Percentiles rank a stretch among this genome's conserved stretches.
Conservation (phyloP, 30 jellyfish, hydroid and myxozoan genomes). For the Hydractinia symbiolongicarpus region DNA sequence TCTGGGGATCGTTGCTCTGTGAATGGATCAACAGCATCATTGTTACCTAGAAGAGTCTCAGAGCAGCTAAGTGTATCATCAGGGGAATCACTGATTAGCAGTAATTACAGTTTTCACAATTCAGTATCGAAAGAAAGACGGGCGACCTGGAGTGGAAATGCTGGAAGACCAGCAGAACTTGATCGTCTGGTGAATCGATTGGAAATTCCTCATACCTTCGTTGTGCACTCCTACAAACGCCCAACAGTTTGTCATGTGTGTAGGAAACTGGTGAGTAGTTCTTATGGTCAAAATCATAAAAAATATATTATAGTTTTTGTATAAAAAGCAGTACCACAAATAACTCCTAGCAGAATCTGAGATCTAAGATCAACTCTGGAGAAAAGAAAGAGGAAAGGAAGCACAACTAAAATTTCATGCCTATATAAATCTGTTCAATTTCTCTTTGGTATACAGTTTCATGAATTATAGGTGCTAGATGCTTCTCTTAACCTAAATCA, state of each 20-base stretch:
- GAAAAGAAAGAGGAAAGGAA: no score
- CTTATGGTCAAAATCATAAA: background rate
- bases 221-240: slow-evolving; percentile 71
- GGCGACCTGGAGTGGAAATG: slow-evolving; percentile 79
- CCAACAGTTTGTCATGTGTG: slow-evolving; percentile 91
- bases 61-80: slow-evolving; percentile 59
- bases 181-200: slow-evolving; percentile 73
- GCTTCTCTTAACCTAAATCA: no score
- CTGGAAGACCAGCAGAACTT: slow-evolving; percentile 83
- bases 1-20: slow-evolving; percentile 44
- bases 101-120: slow-evolving; percentile 13
- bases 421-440: no score
- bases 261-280: slow-evolving; percentile 57
- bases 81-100: slow-evolving; percentile 21
- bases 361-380: background rate
- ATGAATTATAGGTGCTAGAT: no score
- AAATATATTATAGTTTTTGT: background rate
- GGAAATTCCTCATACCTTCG: slow-evolving; percentile 93
- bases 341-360: background rate
- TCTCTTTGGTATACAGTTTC: no score
- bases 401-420: no score
- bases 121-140: slow-evolving; percentile 47
- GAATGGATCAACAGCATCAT: slow-evolving; percentile 40
- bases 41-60: slow-evolving; percentile 55
- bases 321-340: background rate